Conservation (phyloP, 2,797 vertebrate species). For the Argya squamiceps region DNA sequence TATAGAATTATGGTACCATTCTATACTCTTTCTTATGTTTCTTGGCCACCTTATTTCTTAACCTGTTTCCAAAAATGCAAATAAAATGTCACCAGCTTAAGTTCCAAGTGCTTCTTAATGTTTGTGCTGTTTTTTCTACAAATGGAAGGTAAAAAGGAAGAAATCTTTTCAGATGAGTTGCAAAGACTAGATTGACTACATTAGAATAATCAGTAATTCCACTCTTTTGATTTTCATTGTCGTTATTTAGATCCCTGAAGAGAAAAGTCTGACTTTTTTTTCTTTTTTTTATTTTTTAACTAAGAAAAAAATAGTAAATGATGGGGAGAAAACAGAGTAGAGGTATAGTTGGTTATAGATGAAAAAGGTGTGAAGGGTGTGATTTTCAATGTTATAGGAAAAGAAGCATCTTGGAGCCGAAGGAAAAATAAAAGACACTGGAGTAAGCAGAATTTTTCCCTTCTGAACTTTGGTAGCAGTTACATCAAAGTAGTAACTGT, state of each 20-base stretch:
- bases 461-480: not conserved
- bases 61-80: not conserved
- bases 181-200: not conserved
- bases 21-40: not conserved
- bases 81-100: not conserved
- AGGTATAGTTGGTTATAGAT: not conserved
- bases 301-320: fast-evolving
- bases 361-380: not conserved
- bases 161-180: not conserved
- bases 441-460: not conserved
- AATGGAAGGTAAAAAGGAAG: not conserved
- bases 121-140: not conserved
- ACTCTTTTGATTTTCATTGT: not conserved
- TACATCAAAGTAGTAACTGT: not conserved
- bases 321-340: not conserved
- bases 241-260: not conserved
- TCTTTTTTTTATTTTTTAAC: not conserved
- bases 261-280: fast-evolving
- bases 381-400: not conserved
- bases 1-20: too few species aligned
- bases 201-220: not conserved
- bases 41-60: not conserved
- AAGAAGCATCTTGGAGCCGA: not conserved
- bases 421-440: not conserved
- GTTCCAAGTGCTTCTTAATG: not conserved